These are phyloP conservation scores for Globicephala melas DNA, from an alignment of 2,113 vertebrate species.

Conservation along the genomic window DNA sequence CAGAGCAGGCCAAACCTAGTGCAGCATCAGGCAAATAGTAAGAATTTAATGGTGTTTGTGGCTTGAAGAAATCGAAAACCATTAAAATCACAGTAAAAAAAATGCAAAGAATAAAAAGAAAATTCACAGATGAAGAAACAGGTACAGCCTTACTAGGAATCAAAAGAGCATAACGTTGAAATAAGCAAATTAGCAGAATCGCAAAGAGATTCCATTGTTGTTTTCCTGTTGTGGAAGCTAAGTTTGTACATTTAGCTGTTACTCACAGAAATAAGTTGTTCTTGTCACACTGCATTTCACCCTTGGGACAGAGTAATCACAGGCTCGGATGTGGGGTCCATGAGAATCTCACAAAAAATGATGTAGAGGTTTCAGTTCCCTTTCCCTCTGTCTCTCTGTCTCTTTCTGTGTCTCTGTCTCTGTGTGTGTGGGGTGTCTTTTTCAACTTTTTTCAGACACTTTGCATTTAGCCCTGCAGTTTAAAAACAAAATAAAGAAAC, in stretches of 20 bases:
- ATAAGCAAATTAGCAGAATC: not conserved
- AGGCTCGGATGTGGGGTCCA: not conserved
- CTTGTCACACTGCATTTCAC: rapidly evolving
- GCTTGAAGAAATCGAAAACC: not conserved
- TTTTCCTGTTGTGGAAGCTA: not conserved
- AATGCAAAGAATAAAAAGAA: not conserved
- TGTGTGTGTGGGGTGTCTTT: not conserved
- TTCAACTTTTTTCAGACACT: not conserved
- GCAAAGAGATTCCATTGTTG: too few relatives aligned
- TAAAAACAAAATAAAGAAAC: not conserved
- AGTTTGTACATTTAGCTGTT: not conserved
- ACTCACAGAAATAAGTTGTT: not conserved
- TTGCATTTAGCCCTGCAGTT: not conserved
- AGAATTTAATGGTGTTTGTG: not conserved
- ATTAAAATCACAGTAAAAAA: not conserved
- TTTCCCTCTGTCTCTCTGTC: not conserved
- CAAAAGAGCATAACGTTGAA: not conserved
- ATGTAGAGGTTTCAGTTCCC: rapidly evolving
- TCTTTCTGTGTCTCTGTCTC: not conserved
- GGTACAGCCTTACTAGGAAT: not conserved
- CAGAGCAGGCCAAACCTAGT: too few relatives aligned
- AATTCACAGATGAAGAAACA: not conserved
- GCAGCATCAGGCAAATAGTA: not conserved
- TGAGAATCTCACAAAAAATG: not conserved
- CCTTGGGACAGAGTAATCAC: rapidly evolving